phyloP scores from a whole-genome alignment of 2,797 vertebrate species.

The Typhlichthys eigenmanni region DNA sequence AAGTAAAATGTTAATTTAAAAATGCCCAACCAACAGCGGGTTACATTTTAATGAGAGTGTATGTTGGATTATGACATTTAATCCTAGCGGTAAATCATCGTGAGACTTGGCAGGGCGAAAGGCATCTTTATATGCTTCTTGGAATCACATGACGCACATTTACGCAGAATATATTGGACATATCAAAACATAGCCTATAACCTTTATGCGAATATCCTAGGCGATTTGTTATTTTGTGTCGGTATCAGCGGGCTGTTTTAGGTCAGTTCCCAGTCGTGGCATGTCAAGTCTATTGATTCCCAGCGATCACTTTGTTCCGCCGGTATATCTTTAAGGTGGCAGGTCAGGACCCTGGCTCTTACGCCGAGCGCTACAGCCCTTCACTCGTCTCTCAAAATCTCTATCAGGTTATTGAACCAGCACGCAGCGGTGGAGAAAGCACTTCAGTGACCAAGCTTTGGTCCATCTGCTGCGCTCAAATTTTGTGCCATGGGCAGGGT shows the following conservation, averaged over 20 bases:
- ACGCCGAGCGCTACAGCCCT: constrained; percentile 54
- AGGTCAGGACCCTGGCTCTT: constrained; percentile 74
- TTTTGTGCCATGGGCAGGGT: constrained; percentile 7
- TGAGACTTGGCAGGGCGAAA: too few species aligned
- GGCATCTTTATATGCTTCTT: neutral
- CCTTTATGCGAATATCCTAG: too few species aligned
- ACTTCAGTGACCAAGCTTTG: constrained; percentile 63
- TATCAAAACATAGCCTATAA: too few species aligned
- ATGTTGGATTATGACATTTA: too few species aligned
- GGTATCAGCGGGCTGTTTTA: neutral
- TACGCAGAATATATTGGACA: constrained; percentile 13
- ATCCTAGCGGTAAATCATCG: too few species aligned
- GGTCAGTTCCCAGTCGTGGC: neutral
- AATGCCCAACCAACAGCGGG: too few species aligned
- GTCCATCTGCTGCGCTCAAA: constrained; percentile 56
- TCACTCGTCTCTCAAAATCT: constrained; percentile 71
- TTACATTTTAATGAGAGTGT: too few species aligned
- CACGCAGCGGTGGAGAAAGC: constrained; percentile 65
- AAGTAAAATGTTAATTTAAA: too few species aligned
- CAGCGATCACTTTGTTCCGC: constrained; percentile 48
- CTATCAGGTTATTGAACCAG: constrained; percentile 71
- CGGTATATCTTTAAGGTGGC: constrained; percentile 60
- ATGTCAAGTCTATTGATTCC: constrained; percentile 18
- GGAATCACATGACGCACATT: constrained; percentile 36
- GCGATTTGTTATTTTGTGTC: too few species aligned